Evolutionary conservation across 2,888 invertebrate species (phyloP), one percentile per base, ranked within the genome.

Genomic region (Stratiomys singularior): DNA sequence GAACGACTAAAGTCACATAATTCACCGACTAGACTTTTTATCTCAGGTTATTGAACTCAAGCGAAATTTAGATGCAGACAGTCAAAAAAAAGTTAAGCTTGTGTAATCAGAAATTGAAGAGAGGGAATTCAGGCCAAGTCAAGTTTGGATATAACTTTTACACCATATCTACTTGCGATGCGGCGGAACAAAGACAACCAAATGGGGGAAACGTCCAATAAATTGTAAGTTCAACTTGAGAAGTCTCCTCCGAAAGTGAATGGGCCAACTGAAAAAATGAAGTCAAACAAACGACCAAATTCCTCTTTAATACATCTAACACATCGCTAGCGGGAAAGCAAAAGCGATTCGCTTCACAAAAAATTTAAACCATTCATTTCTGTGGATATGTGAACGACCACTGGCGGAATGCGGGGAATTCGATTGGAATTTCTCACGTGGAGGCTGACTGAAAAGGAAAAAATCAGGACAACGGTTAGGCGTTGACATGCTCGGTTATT

Each of bases 391-490:
- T 66, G 69, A 1, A 21, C 69, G 47, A 69, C 46, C 69, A 25
- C 47, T 69, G 21, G 25, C 69, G 46, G 69, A 13, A 69, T 47
- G 69, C 47, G 30, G 1, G 74, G 74, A 74, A 74, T 74, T 58
- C 23, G 58, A 74, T 27, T 60, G 74, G 74, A 74, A 74, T 74
- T 58, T 58, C 58, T 37, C 74, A 74, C 74, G 74, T 74, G 30
- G 15, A 18, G 46, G 23, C 47, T n/a, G 2, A 46, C 44, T 44
- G 44, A 13, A 52, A 15, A 4, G 52, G 15, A 52, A 52, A 15
- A 37, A 37, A 37, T 37, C 37, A 9, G 9, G 37, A 9, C 37
- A 37, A 9, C 9, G 37, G 37, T 9, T 3, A 37, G 9, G 9
- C 9, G 9, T 37, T 37, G 37, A 9, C 3, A 37, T 37, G 9